A percentile compares a stretch with the other conserved stretches of the same genome.
phyloP scores from a whole-genome alignment of 2,113 vertebrate genomes.

The Bubo blakistoni region DNA sequence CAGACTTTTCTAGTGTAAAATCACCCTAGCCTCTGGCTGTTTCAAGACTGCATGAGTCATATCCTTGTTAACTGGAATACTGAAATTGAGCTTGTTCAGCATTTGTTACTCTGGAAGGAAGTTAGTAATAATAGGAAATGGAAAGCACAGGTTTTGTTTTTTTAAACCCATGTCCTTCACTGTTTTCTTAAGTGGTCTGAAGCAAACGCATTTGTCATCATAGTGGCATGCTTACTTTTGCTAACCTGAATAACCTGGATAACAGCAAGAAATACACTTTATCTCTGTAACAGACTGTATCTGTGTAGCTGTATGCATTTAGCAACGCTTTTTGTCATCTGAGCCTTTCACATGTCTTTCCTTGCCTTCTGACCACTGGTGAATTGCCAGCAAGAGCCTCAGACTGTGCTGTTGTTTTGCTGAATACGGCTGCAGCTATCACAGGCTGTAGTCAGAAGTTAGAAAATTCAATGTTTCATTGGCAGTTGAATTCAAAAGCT shows the following conservation, averaged over 20 bases:
- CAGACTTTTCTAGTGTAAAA: background rate
- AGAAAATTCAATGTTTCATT: background rate
- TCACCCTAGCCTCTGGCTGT: background rate
- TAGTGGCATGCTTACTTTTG: background rate
- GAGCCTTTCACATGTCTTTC: background rate
- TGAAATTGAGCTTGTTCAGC: conserved; percentile 48
- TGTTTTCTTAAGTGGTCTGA: background rate
- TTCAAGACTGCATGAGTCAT: conserved; percentile 57
- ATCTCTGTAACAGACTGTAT: background rate
- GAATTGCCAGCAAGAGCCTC: background rate
- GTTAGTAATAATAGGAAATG: background rate
- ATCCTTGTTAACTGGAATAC: conserved; percentile 65
- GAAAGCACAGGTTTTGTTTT: background rate
- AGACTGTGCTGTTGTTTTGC: background rate
- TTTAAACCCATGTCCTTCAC: background rate
- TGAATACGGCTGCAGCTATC: background rate
- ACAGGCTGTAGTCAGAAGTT: background rate
- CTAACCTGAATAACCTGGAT: background rate
- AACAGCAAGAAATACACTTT: background rate
- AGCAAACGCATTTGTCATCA: background rate
- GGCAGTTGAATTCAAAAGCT: background rate
- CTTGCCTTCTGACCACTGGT: background rate
- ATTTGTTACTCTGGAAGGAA: conserved; percentile 14
- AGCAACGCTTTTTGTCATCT: background rate
- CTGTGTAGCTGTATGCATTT: background rate